Evolutionary conservation across 2,888 invertebrate genomes (phyloP).

Genomic region (Drosophila putrida): DNA sequence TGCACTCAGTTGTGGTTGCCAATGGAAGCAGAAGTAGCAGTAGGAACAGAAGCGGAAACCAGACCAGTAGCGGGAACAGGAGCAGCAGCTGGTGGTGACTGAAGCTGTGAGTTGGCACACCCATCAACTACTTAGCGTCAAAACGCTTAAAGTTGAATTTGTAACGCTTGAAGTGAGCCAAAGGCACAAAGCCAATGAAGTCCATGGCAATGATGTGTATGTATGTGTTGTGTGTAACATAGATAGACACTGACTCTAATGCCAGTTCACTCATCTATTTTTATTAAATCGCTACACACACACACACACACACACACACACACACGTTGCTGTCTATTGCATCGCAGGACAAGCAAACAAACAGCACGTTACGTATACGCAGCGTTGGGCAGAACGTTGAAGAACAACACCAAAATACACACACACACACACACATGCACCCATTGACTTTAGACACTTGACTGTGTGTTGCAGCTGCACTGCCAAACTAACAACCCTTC

Average conservation of each 20-base stretch:
- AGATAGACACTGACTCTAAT: conserved; percentile 45
- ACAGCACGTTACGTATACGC: conserved; percentile 72
- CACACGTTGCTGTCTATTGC: conserved; percentile 31
- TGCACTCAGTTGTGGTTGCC: conserved; percentile 71
- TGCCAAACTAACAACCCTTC: conserved; percentile 11
- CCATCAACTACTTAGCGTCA: conserved; percentile 80
- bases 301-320: conserved; percentile 31
- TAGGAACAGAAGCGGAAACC: conserved; percentile 13
- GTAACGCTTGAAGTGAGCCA: conserved; percentile 75
- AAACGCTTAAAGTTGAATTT: conserved; percentile 80
- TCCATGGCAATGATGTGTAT: conserved; percentile 25
- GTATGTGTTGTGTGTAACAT: conserved; percentile 10
- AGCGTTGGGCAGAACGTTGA: conserved; percentile 37
- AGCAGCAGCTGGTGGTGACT: conserved; percentile 11
- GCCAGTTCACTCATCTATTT: conserved; percentile 73
- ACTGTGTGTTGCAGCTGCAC: conserved; percentile 54
- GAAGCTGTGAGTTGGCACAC: conserved; percentile 14
- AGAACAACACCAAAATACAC: conserved; percentile 27
- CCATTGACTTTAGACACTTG: conserved; percentile 68
- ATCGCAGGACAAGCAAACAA: conserved; percentile 43
- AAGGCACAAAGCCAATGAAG: conserved; percentile 75
- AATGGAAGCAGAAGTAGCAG: conserved; percentile 22
- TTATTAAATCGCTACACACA: conserved; percentile 68
- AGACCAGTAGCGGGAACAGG: background rate
- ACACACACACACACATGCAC: conserved; percentile 11